Evolutionary conservation across 2,888 invertebrate genomes (phyloP).

Genomic region (Cerceris ruficornis): DNA sequence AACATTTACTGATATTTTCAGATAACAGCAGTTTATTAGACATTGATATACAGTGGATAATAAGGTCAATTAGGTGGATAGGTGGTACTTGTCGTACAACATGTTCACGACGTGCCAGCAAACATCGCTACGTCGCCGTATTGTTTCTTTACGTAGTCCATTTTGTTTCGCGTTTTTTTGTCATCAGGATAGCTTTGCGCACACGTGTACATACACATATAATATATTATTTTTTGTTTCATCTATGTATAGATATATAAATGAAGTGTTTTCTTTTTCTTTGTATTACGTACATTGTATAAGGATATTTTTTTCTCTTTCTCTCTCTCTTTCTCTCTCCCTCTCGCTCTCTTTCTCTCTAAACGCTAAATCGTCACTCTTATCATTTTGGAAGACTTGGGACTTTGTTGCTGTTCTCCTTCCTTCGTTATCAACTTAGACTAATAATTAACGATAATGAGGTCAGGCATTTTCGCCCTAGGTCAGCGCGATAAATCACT

Average conservation of each 20-base stretch:
- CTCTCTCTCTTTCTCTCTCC: neutral
- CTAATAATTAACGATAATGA: conserved; percentile 69
- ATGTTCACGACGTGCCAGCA: conserved; percentile 69
- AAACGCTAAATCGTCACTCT: conserved; percentile 56
- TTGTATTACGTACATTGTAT: conserved; percentile 55
- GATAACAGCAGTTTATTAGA: conserved; percentile 81
- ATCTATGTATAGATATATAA: conserved; percentile 59
- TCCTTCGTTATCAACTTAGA: conserved; percentile 61
- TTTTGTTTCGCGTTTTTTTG: conserved; percentile 33
- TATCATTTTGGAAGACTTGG: conserved; percentile 76
- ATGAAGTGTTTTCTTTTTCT: conserved; percentile 28
- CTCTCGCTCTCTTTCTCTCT: conserved; percentile 5
- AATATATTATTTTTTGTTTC: conserved; percentile 41
- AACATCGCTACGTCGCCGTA: conserved; percentile 61
- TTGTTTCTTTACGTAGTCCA: conserved; percentile 39
- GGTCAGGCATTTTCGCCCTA: conserved; percentile 39
- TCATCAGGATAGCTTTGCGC: conserved; percentile 41
- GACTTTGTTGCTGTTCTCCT: conserved; percentile 75
- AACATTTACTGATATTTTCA: conserved; percentile 51
- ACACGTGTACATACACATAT: conserved; percentile 54
- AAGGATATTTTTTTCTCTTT: conserved; percentile 42
- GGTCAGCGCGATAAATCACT: conserved; percentile 54
- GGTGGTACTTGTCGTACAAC: conserved; percentile 71
- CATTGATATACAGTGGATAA: conserved; percentile 81
- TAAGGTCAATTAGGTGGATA: conserved; percentile 74